Evolutionary conservation across 2,888 invertebrate species (phyloP).

Genomic region (Dicyrtoma fusca): DNA sequence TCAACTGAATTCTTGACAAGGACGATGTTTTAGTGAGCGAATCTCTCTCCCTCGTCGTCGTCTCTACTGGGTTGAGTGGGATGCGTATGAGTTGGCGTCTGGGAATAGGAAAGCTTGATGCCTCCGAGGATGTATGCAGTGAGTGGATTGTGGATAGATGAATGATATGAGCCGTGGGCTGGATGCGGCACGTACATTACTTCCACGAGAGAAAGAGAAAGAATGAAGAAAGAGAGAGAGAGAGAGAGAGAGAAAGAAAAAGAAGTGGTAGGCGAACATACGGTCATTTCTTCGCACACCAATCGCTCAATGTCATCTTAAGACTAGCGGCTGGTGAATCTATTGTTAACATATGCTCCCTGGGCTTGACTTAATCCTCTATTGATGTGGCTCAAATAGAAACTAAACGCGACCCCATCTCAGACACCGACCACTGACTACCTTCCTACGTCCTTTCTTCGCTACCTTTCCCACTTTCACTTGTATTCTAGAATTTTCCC

Average conservation of each 20-base stretch:
- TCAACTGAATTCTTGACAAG: neutral
- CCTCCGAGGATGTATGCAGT: too few species aligned
- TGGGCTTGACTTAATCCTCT: constrained; percentile 7
- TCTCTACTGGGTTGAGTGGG: too few species aligned
- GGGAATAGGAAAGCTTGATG: too few species aligned
- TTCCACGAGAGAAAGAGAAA: neutral
- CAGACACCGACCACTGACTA: too few species aligned
- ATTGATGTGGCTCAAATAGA: neutral
- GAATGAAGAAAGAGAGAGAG: neutral
- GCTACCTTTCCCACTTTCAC: constrained; percentile 3
- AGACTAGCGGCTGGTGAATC: neutral
- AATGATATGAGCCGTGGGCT: too few species aligned
- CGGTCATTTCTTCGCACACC: constrained; percentile 20
- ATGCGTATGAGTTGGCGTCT: too few species aligned
- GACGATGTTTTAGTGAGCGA: neutral
- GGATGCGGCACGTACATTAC: neutral
- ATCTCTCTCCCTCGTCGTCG: neutral
- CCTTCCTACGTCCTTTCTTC: too few species aligned
- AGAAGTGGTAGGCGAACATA: neutral
- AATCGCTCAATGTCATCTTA: constrained; percentile 36
- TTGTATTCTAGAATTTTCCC: neutral
- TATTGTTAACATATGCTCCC: constrained; percentile 1
- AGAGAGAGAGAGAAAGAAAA: neutral
- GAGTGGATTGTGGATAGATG: too few species aligned
- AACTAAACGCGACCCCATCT: too few species aligned